A percentile compares a stretch with the other conserved stretches of the same genome.
Evolutionary conservation across 2,797 vertebrate genomes (phyloP).

Genomic region (Brachyrhaphis roseni): DNA sequence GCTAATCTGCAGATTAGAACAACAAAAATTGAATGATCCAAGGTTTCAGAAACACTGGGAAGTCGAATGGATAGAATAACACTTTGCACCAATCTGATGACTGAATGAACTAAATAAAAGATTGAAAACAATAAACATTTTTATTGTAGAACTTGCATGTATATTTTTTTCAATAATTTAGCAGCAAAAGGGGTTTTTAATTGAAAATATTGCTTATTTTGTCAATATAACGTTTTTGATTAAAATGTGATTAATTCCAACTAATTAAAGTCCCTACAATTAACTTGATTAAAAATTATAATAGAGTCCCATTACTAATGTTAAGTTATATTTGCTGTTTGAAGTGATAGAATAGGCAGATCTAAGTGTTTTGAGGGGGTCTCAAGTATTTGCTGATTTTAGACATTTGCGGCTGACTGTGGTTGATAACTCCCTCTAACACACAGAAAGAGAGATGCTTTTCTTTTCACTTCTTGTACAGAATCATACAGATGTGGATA

Average conservation of each 20-base stretch:
- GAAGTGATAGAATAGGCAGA: background rate
- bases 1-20: background rate
- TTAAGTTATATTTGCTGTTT: background rate
- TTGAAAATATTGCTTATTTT: background rate
- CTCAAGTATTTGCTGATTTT: background rate
- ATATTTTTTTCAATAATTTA: background rate
- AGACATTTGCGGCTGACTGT: background rate
- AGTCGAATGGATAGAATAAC: too few relatives aligned
- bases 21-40: background rate
- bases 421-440: background rate
- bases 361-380: background rate
- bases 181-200: background rate
- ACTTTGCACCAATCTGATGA: background rate
- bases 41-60: too few relatives aligned
- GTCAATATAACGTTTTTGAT: background rate
- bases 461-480: background rate
- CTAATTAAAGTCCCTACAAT: background rate
- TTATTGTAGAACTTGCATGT: background rate
- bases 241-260: background rate
- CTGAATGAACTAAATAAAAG: background rate
- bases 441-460: background rate
- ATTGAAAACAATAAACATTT: background rate
- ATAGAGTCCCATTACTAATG: background rate
- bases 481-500: slow-evolving; percentile 8
- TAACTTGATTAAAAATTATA: background rate